Base-by-base conservation (phyloP, 1,140 invertebrate species). In the Thaumetopoea pityocampa region DNA sequence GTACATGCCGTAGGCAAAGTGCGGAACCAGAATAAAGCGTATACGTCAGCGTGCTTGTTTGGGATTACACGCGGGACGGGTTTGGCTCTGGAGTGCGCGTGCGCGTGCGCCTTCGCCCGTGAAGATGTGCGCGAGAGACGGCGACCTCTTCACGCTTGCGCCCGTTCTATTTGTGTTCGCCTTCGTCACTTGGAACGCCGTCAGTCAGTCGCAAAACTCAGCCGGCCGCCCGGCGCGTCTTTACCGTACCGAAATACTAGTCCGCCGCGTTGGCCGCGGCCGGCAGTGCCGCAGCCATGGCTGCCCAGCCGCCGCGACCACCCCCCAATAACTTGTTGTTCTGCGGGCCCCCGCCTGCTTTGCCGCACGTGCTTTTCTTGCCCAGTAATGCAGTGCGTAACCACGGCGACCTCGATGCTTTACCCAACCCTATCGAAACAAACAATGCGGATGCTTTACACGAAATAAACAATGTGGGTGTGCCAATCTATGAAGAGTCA, bases 201-300 rank as follows among this genome's bases (percentile, higher is more conserved):
- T 85, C 73, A 78, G 73, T 80, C 78, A 79, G 73, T 80, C 68
- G 71, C 72, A 69, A 78, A 80, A 66, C 70, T 72, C 65, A 72
- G 73, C 70, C 71, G 78, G 67, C 74, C 65, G 65, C 69, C 71
- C 74, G 73, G 66, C 71, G 74, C 62, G 73, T 77, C 60, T 71
- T 55, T 54, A 63, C 60, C 62, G 61, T 45, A 66, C 56, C 55
- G 65, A 68, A 68, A 62, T 67, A 53, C 59, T 60, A 58, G 54
- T 53, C 52, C 51, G 51, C 54, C 61, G 66, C 42, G 53, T 38
- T 41, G 51, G 65, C 61, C 51, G 57, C 62, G 68, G 68, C 70
- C 67, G 69, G 70, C 69, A 55, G 66, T 52, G 67, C 61, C 29
- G 49, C 52, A 67, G 70, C 65, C 71, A 81, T 83, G 79, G 79